These are phyloP conservation scores for Acronicta psi DNA, from an alignment of 2,888 invertebrate genomes.

Conservation along the genomic window DNA sequence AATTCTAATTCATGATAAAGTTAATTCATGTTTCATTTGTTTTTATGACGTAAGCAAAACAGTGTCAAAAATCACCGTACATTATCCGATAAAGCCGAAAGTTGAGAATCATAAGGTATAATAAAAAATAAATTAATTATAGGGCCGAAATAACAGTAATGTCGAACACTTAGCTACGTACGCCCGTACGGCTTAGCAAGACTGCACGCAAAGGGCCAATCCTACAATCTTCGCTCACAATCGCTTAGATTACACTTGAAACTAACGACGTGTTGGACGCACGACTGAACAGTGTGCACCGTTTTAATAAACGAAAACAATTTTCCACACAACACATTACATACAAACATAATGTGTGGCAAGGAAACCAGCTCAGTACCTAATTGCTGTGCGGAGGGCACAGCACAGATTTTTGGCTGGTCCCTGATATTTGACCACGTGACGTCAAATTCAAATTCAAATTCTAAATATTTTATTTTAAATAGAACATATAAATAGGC, in stretches of 20 bases:
- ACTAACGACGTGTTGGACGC: conserved; percentile 59
- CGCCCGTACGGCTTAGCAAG: conserved; percentile 26
- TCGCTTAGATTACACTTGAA: conserved; percentile 74
- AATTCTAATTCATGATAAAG: too few species aligned
- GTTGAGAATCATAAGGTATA: conserved; percentile 44
- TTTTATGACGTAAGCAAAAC: background rate
- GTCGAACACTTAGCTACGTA: conserved; percentile 32
- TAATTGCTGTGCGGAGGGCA: too few species aligned
- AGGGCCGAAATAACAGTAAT: conserved; percentile 38
- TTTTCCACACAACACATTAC: too few species aligned
- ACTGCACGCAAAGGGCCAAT: conserved; percentile 79
- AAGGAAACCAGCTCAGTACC: too few species aligned
- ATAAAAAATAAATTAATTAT: conserved; percentile 55
- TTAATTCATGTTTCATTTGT: too few species aligned
- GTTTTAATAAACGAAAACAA: background rate
- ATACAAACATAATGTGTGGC: too few species aligned
- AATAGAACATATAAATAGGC: too few species aligned
- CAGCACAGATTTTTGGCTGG: too few species aligned
- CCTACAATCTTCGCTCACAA: conserved; percentile 72
- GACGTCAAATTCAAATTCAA: too few species aligned
- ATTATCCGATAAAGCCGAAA: conserved; percentile 33
- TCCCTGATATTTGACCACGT: too few species aligned
- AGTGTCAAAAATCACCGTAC: conserved; percentile 19
- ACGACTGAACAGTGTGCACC: conserved; percentile 46
- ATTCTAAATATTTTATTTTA: too few species aligned